phyloP scores from a whole-genome alignment of 92 coral and sea anemone genomes.

The Blastomussa wellsi region DNA sequence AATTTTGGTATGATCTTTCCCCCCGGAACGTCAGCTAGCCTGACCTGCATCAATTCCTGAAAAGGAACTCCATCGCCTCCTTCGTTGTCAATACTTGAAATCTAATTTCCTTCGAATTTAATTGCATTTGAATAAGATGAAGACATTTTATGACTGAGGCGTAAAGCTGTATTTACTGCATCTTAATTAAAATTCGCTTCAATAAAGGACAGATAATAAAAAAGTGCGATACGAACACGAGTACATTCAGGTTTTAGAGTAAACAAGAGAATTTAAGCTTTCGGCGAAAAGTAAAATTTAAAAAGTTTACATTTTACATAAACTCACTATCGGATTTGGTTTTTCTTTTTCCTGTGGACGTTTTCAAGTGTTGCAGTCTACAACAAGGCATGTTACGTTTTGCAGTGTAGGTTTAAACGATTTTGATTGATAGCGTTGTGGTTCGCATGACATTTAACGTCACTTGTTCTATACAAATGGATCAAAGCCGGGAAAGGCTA shows the following conservation, averaged over 20 bases:
- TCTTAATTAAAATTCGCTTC: slow-evolving; percentile 21
- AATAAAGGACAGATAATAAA: slow-evolving; percentile 13
- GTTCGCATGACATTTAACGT: background rate
- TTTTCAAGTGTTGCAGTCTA: background rate
- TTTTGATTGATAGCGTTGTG: background rate
- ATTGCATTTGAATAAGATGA: slow-evolving; percentile 22
- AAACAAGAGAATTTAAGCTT: background rate
- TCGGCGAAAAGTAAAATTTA: background rate
- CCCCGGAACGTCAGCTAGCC: background rate
- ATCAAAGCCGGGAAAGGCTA: background rate
- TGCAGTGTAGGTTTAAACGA: background rate
- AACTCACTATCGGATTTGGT: background rate
- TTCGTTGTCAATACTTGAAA: background rate
- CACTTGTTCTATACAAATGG: background rate
- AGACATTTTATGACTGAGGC: slow-evolving; percentile 8
- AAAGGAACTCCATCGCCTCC: background rate
- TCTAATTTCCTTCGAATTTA: slow-evolving; percentile 15
- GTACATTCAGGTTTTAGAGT: background rate
- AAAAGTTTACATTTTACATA: background rate
- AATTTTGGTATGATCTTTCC: background rate
- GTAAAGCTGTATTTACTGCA: background rate
- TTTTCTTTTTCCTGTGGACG: background rate
- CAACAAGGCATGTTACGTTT: background rate
- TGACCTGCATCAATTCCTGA: background rate
- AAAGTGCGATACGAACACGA: background rate